Percentiles rank a stretch among this genome's conserved stretches.
These are phyloP conservation scores for Pseudocheirus occidentalis DNA, from an alignment of 2,797 vertebrate genomes.

Conservation along the genomic window DNA sequence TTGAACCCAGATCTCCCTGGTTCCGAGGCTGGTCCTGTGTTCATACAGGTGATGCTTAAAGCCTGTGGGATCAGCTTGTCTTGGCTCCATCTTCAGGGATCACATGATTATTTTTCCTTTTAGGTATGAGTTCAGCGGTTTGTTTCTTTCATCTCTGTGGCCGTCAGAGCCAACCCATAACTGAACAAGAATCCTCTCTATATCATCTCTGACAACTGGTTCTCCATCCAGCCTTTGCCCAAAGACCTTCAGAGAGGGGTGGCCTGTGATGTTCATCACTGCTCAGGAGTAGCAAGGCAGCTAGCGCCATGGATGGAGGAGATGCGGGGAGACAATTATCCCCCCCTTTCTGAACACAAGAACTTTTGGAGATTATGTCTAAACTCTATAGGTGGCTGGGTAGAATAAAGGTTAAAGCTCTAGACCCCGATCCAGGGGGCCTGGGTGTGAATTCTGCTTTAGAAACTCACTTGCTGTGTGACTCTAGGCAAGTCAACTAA, in stretches of 20 bases:
- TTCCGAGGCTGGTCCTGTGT: background rate
- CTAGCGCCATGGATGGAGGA: background rate
- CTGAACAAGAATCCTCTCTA: background rate
- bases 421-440: background rate
- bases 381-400: background rate
- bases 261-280: background rate
- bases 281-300: background rate
- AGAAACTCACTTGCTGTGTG: background rate
- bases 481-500: background rate
- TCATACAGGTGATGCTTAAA: too few relatives aligned
- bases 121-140: background rate
- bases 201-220: background rate
- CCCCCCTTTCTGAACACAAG: background rate
- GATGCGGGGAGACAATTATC: too few relatives aligned
- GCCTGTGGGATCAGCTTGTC: background rate
- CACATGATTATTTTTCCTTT: background rate
- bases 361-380: background rate
- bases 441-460: background rate
- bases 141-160: background rate
- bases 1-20: background rate
- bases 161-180: background rate
- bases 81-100: background rate
- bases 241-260: background rate
- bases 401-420: background rate
- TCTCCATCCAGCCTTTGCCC: background rate